Evolutionary conservation across 2,797 vertebrate species (phyloP).

Genomic region (Melopsittacus undulatus): DNA sequence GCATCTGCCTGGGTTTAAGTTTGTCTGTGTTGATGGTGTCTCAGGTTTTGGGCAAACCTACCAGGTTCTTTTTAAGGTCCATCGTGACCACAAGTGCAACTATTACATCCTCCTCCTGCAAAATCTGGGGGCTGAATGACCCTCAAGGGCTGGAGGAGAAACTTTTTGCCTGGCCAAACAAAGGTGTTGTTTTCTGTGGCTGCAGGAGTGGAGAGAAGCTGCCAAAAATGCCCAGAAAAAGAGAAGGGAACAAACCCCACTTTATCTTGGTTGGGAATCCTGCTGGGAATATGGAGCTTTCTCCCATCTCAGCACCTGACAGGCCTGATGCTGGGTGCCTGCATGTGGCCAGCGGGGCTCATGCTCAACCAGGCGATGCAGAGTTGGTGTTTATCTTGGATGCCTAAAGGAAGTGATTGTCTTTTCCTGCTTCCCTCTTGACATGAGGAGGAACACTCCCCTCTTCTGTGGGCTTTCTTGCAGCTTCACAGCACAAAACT

Average conservation of each 20-base stretch:
- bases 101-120: rapidly evolving
- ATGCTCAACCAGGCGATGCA: neutral
- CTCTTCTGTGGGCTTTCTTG: neutral
- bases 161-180: neutral
- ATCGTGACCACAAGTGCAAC: rapidly evolving
- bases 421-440: constrained; percentile 9
- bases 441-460: neutral
- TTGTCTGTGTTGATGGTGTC: neutral
- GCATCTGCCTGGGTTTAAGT: neutral
- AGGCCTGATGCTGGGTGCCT: neutral
- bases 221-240: neutral
- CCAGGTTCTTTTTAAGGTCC: neutral
- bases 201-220: neutral
- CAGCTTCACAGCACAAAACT: neutral
- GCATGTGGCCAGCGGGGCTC: neutral
- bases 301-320: neutral
- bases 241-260: neutral
- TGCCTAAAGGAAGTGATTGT: neutral
- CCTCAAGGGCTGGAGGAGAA: neutral
- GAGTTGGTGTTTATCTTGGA: neutral
- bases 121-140: neutral
- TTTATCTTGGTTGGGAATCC: neutral
- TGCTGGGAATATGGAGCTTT: neutral
- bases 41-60: neutral
- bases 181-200: neutral